phyloP scores from a whole-genome alignment of 2,888 invertebrate species.

The Blera fallax region DNA sequence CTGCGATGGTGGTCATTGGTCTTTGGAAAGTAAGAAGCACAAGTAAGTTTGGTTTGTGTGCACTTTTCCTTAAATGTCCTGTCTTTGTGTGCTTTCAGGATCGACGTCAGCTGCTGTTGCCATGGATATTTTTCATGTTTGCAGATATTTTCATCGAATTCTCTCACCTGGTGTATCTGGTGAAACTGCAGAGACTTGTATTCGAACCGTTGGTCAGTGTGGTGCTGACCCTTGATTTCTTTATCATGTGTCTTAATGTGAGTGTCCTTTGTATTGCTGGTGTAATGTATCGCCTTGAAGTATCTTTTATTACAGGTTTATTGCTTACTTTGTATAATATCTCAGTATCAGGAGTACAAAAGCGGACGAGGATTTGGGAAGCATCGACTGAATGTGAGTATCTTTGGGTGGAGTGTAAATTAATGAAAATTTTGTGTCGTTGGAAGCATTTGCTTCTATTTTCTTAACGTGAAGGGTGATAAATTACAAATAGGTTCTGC shows the following conservation, averaged over 20 bases:
- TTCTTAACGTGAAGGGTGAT: no score
- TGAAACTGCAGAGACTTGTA: slow-evolving; percentile 85
- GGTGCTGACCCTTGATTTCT: slow-evolving; percentile 90
- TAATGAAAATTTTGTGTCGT: not conserved
- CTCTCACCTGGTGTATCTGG: slow-evolving; percentile 86
- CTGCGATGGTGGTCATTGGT: slow-evolving; percentile 86
- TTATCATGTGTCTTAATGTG: slow-evolving; percentile 89
- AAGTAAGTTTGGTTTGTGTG: slow-evolving; percentile 48
- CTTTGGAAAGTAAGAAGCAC: slow-evolving; percentile 85
- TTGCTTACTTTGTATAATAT: slow-evolving; percentile 91
- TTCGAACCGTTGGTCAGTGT: slow-evolving; percentile 90
- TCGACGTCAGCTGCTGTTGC: slow-evolving; percentile 86
- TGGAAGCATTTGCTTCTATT: not conserved
- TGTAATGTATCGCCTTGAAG: not conserved
- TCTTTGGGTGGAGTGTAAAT: not conserved
- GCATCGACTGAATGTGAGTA: slow-evolving; percentile 60
- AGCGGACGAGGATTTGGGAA: slow-evolving; percentile 87
- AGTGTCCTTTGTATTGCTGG: slow-evolving; percentile 81
- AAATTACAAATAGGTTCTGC: no score
- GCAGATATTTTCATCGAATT: slow-evolving; percentile 87
- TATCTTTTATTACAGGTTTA: slow-evolving; percentile 85
- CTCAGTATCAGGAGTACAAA: slow-evolving; percentile 92
- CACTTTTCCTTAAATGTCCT: slow-evolving; percentile 31
- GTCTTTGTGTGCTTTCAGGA: slow-evolving; percentile 83
- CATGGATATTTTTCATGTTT: slow-evolving; percentile 88